Evolutionary conservation across 30 jellyfish, hydroid and myxozoan genomes (phyloP).

Genomic region (Nemopilema nomurai): DNA sequence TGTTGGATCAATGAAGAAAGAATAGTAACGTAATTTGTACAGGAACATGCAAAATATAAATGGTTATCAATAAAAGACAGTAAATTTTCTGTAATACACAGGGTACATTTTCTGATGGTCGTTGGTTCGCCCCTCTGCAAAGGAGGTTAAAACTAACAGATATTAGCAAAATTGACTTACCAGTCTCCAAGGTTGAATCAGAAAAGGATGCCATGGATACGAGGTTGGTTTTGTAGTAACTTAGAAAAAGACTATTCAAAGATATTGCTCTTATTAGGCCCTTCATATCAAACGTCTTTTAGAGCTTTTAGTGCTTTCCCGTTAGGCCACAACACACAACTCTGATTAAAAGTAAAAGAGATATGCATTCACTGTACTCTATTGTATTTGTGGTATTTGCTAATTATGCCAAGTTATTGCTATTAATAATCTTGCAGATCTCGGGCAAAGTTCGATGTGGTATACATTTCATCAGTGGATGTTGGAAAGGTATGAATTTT

Average conservation of each 20-base stretch:
- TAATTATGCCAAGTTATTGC: too few relatives aligned
- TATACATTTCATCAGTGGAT: slow-evolving; percentile 45
- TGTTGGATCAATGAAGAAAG: too few relatives aligned
- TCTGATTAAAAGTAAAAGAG: too few relatives aligned
- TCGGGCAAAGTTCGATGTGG: slow-evolving; percentile 47
- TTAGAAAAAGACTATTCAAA: not conserved
- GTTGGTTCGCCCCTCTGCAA: slow-evolving; percentile 90
- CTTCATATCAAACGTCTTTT: too few relatives aligned
- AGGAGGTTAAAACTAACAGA: slow-evolving; percentile 51
- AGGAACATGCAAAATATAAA: too few relatives aligned
- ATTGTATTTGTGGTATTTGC: too few relatives aligned
- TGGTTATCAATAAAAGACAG: not conserved
- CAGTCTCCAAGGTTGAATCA: not conserved
- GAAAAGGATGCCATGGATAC: not conserved
- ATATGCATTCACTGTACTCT: too few relatives aligned
- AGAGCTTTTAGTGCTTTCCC: too few relatives aligned
- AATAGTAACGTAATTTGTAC: too few relatives aligned
- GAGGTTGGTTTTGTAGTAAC: slow-evolving; percentile 15
- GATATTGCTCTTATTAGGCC: not conserved
- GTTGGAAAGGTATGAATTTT: slow-evolving; percentile 57
- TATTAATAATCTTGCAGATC: slow-evolving; percentile 21
- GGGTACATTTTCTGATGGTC: slow-evolving; percentile 89
- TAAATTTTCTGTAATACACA: slow-evolving; percentile 43
- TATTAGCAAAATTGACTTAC: not conserved
- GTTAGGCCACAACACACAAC: too few relatives aligned